phyloP scores from a whole-genome alignment of 35 echinoderm and acorn worm species.

The Apostichopus japonicus region DNA sequence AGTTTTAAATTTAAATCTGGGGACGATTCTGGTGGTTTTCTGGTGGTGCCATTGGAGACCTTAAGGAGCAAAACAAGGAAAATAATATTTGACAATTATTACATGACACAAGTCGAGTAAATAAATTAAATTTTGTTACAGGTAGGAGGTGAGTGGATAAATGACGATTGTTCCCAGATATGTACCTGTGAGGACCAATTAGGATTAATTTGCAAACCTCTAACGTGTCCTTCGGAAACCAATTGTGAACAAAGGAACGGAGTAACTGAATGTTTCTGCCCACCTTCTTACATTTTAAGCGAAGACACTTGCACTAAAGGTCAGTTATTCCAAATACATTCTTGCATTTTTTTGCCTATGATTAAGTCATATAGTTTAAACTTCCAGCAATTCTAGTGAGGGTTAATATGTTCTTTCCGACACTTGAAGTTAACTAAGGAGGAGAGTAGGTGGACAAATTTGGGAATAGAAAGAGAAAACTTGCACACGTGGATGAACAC shows the following conservation, averaged over 20 bases:
- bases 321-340: background rate
- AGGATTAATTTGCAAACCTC: background rate
- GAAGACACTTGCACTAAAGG: background rate
- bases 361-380: background rate
- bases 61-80: too few species aligned
- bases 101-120: too few species aligned
- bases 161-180: background rate
- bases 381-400: background rate
- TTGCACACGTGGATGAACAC: too few species aligned
- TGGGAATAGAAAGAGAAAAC: too few species aligned
- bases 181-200: background rate
- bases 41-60: too few species aligned
- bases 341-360: background rate
- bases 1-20: too few species aligned
- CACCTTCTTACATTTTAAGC: background rate
- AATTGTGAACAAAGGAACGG: background rate
- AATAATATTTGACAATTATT: too few species aligned
- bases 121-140: background rate
- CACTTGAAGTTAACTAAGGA: background rate
- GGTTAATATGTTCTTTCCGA: too few species aligned
- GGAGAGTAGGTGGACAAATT: background rate
- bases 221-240: background rate
- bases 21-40: too few species aligned
- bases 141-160: slow-evolving; percentile 6
- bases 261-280: background rate